Base-by-base conservation (phyloP, 2,888 invertebrate genomes). In the Bursaphelenchus okinawaensis region DNA sequence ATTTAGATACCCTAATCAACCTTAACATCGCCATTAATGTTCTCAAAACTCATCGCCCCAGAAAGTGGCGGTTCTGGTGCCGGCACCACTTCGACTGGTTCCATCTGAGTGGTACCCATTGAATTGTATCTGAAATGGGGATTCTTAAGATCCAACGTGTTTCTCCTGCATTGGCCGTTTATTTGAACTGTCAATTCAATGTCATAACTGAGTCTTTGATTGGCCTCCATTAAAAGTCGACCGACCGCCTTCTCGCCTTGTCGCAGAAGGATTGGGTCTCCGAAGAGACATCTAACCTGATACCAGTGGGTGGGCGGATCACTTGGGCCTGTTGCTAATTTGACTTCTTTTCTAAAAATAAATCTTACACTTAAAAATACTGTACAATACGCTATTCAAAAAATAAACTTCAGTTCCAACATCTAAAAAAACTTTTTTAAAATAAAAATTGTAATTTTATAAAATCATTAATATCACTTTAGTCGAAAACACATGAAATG, bases 251-350 rank as follows among this genome's bases (percentile, higher is more conserved):
- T 87, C 83, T 96, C 93, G 1, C 95, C 95, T 9, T 55, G 52
- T 52, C 40, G 27, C 23, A 92, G 91, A 82, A 96, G 90, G 55
- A 98, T 88, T 1, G 96, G 96, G 75, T 90, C 90, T 83, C 93
- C 92, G 62, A 98, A 85, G 69, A 98, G 87, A 84, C 96, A 98
- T 28, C 96, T 88, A 1, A 96, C 95, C 75, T 96, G 95, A 85
- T 98, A 96, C 98, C 96, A 98, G 84, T 98, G 96, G 27, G 96
- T 98, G 22, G 98, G 86, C 0, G 95, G 93, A 83, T 96, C 95
- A 3, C 95, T 95, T 0, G 96, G 96, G 0, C 95, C 90, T 7
- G 98, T 98, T 7, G 95, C 95, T 29, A 98, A 85, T 95, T 96
- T 96, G 65, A 96, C 90, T 67, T 91, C 90, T 81, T 92, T 90